phyloP scores from a whole-genome alignment of 2,113 vertebrate genomes.

The Heterotilapia buettikoferi region DNA sequence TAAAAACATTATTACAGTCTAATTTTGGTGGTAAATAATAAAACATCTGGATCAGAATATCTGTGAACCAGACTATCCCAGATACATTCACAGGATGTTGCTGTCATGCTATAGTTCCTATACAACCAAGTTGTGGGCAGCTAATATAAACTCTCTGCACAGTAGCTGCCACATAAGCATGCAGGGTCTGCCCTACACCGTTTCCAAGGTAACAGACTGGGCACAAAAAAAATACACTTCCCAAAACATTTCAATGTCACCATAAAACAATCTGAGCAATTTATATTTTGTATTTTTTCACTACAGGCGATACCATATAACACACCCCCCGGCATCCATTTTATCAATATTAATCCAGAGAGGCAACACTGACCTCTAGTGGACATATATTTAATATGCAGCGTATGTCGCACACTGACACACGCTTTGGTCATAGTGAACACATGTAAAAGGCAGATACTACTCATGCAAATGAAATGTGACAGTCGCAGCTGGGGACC shows the following conservation, averaged over 20 bases:
- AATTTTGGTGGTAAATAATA: neutral
- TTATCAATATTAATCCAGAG: neutral
- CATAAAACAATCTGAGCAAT: neutral
- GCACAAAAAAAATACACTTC: neutral
- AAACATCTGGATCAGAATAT: neutral
- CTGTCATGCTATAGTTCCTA: neutral
- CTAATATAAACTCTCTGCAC: neutral
- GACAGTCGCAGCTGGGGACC: neutral
- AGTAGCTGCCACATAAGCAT: neutral
- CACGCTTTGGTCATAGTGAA: neutral
- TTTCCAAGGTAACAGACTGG: too few species aligned
- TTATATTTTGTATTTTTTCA: neutral
- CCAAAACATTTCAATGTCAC: neutral
- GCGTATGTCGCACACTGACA: neutral
- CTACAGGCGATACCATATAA: accelerated
- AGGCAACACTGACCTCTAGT: neutral
- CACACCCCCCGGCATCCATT: accelerated
- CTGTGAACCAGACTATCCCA: neutral
- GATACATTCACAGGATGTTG: neutral
- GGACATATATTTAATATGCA: neutral
- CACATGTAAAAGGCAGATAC: neutral
- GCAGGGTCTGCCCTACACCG: too few species aligned
- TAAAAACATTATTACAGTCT: neutral
- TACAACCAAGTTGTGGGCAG: neutral
- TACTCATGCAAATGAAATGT: neutral